Evolutionary conservation across 2,113 vertebrate genomes (phyloP).

Genomic region (Sisor rabdophorus): DNA sequence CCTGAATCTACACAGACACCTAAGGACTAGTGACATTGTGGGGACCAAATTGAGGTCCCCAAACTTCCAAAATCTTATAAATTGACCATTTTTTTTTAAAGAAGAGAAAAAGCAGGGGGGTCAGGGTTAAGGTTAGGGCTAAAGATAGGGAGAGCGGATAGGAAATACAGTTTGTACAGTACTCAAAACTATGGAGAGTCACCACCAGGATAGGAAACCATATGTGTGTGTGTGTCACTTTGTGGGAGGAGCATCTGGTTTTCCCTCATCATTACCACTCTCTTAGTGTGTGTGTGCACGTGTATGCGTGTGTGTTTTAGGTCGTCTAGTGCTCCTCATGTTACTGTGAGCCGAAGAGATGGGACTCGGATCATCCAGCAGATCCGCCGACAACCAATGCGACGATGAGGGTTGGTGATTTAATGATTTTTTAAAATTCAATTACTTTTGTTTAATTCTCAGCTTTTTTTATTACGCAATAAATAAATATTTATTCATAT

Average conservation of each 20-base stretch:
- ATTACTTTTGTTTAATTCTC: too few relatives aligned
- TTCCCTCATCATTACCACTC: neutral
- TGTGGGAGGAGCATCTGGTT: slow-evolving; percentile 15
- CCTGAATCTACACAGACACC: too few relatives aligned
- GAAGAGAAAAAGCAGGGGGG: too few relatives aligned
- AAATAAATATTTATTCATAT: neutral
- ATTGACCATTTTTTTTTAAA: too few relatives aligned
- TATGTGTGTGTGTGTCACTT: slow-evolving; percentile 24
- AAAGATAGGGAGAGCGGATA: too few relatives aligned
- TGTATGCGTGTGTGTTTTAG: slow-evolving; percentile 19
- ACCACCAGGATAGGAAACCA: too few relatives aligned
- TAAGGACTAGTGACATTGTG: too few relatives aligned
- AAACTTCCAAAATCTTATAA: too few relatives aligned
- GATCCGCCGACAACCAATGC: slow-evolving; percentile 67
- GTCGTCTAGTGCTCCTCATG: slow-evolving; percentile 23
- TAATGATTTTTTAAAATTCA: neutral
- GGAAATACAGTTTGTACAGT: too few relatives aligned
- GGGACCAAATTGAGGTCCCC: too few relatives aligned
- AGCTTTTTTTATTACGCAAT: neutral
- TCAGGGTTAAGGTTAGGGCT: too few relatives aligned
- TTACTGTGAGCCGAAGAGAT: slow-evolving; percentile 59
- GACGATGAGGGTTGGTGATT: slow-evolving; percentile 80
- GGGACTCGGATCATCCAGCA: slow-evolving; percentile 90
- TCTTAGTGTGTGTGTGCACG: neutral
- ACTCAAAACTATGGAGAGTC: too few relatives aligned